Evolutionary conservation across 2,888 invertebrate genomes (phyloP).

Genomic region (Cephonodes hylas): DNA sequence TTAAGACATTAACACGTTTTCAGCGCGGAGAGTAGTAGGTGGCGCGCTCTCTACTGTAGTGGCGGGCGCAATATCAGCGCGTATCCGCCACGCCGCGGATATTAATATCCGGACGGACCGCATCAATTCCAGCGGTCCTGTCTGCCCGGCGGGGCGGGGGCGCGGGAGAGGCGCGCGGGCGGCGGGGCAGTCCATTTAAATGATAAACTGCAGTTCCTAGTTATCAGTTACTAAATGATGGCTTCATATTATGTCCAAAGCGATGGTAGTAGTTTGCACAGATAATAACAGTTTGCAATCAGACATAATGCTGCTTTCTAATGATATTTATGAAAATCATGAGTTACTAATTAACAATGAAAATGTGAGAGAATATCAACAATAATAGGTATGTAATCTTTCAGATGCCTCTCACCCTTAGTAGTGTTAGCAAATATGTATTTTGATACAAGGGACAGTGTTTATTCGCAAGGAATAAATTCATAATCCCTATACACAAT

Average conservation of each 20-base stretch:
- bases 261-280: not conserved
- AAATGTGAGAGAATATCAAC: too few species aligned
- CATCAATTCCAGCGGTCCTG: slow-evolving; percentile 29
- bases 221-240: not conserved
- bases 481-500: too few species aligned
- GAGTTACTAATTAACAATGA: too few species aligned
- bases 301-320: too few species aligned
- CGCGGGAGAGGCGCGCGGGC: not conserved
- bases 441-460: too few species aligned
- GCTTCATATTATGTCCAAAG: not conserved
- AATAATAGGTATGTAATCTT: too few species aligned
- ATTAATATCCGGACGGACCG: slow-evolving; percentile 48
- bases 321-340: too few species aligned
- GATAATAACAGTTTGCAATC: too few species aligned
- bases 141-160: not conserved
- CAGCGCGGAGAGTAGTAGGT: not conserved
- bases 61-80: slow-evolving; percentile 39
- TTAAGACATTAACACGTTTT: not conserved
- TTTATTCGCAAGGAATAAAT: too few species aligned
- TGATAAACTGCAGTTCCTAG: not conserved
- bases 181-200: not conserved
- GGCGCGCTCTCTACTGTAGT: slow-evolving; percentile 11
- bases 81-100: slow-evolving; percentile 34
- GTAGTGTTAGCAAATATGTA: too few species aligned
- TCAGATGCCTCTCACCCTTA: too few species aligned